Evolutionary conservation across 2,797 vertebrate genomes (phyloP).

Genomic region (Danio aesculapii): DNA sequence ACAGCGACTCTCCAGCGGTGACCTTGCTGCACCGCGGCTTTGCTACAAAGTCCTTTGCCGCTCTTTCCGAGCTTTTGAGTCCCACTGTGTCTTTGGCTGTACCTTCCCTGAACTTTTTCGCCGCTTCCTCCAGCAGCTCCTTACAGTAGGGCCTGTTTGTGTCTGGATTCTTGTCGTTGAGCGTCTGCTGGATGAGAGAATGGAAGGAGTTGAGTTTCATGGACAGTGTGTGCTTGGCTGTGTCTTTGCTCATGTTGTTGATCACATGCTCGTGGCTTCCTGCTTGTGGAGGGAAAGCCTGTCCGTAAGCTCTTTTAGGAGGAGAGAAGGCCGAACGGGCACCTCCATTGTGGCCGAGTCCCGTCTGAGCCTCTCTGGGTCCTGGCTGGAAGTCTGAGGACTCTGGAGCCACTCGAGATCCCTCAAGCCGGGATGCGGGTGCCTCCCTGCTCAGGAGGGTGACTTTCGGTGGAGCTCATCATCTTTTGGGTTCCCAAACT

Average conservation of each 20-base stretch:
- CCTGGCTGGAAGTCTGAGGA: conserved; percentile 69
- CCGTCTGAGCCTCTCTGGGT: conserved; percentile 64
- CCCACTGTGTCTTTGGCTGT: conserved; percentile 81
- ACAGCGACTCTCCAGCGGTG: conserved; percentile 84
- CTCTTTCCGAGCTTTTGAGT: conserved; percentile 81
- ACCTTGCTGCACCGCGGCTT: conserved; percentile 87
- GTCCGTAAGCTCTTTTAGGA: conserved; percentile 85
- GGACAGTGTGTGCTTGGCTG: conserved; percentile 77
- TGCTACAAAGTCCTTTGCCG: conserved; percentile 81
- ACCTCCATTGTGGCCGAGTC: conserved; percentile 72
- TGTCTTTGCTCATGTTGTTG: conserved; percentile 87
- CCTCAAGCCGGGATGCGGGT: conserved; percentile 80
- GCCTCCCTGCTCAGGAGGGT: conserved; percentile 78
- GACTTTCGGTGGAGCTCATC: conserved; percentile 80
- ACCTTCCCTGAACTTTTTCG: conserved; percentile 88
- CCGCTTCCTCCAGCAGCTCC: conserved; percentile 86
- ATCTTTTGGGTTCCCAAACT: conserved; percentile 88
- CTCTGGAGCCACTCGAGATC: conserved; percentile 78
- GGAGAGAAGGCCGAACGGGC: conserved; percentile 94
- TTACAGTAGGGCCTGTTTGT: conserved; percentile 83
- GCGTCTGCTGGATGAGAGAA: conserved; percentile 87
- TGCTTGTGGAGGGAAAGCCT: conserved; percentile 69
- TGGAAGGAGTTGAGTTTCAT: conserved; percentile 89
- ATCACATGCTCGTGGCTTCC: conserved; percentile 75
- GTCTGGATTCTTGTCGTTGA: conserved; percentile 82